Evolutionary conservation across 2,113 vertebrate species (phyloP), one percentile per base, ranked within the genome.

Genomic region (Salvelinus sp.): DNA sequence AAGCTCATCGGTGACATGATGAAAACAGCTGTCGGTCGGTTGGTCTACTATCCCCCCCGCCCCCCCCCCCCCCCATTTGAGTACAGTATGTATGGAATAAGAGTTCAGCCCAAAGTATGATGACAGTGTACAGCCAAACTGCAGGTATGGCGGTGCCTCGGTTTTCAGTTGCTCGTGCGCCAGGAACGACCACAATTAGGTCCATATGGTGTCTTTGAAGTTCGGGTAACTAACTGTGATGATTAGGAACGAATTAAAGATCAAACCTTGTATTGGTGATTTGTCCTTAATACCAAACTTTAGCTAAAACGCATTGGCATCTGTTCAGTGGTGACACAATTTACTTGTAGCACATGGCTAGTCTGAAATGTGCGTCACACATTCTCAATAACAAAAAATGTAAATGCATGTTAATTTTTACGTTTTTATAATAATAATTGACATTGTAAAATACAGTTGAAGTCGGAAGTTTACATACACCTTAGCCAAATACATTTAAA

Each of bases 151-250:
- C 91, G 93, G 93, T 93, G 94, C 93, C 93, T 95, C 93, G 93
- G 88, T 93, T 95, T 92, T 95, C 92, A 44, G 76, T 75, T 93
- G 94, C 88, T 88, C 92, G 92, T 94, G 94, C 94, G 92, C 94
- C 94, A 95, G 92, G 95, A 94, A 92, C 93, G 93, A 93, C 94
- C 93, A 94, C 94, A 95, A 95, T 95, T 94, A 94, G 92, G 91
- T 93, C 94, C 94, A 95, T 95, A 95, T 96, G 94, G 93, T 25
- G 12, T 69, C 82, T 89, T 89, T 83, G 78, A 87, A 83, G 83
- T 87, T 70, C 64, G 70, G 66, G 44, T 80, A 82, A 76, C 75
- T 38, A 82, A 79, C 79, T 70, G 69, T 94, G 95, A 94, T 96
- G 93, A 95, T 95, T 95, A 94, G 93, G 94, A 95, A 95, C 93